Percentiles rank a stretch among this genome's conserved stretches.
phyloP scores from a whole-genome alignment of 1,140 invertebrate genomes.

The Pseudoatta argentina region DNA sequence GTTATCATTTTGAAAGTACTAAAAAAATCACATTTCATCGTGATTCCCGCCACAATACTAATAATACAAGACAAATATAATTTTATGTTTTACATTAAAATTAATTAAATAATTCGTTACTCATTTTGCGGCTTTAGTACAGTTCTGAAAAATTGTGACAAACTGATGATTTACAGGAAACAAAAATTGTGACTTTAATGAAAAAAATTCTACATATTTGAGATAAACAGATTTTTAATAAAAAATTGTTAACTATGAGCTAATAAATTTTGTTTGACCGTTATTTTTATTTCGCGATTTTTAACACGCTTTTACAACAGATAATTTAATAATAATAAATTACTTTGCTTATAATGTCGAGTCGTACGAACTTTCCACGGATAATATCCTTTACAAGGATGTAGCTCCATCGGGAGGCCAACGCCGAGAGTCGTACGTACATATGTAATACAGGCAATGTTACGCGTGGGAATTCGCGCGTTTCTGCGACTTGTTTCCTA shows the following conservation, averaged over 20 bases:
- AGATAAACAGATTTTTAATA: not conserved
- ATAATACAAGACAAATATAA: not conserved
- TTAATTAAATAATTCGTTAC: not conserved
- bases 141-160: not conserved
- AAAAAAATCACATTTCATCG: not conserved
- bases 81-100: not conserved
- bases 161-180: not conserved
- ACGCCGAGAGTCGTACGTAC: slow-evolving; percentile 42
- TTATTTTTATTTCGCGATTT: not conserved
- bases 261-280: not conserved
- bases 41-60: not conserved
- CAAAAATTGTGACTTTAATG: not conserved
- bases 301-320: not conserved
- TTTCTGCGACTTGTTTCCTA: slow-evolving; percentile 54
- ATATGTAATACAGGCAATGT: slow-evolving; percentile 66
- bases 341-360: slow-evolving; percentile 11
- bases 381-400: slow-evolving; percentile 42
- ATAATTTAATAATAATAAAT: slow-evolving; percentile 52
- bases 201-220: not conserved
- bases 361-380: not conserved
- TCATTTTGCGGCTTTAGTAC: not conserved
- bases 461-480: slow-evolving; percentile 67
- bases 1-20: slow-evolving; percentile 6
- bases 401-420: slow-evolving; percentile 19
- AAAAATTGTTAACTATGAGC: not conserved